A percentile compares a stretch with the other conserved stretches of the same genome.
These are phyloP conservation scores for Epistrophe grossulariae DNA, from an alignment of 2,888 invertebrate genomes.

Conservation along the genomic window DNA sequence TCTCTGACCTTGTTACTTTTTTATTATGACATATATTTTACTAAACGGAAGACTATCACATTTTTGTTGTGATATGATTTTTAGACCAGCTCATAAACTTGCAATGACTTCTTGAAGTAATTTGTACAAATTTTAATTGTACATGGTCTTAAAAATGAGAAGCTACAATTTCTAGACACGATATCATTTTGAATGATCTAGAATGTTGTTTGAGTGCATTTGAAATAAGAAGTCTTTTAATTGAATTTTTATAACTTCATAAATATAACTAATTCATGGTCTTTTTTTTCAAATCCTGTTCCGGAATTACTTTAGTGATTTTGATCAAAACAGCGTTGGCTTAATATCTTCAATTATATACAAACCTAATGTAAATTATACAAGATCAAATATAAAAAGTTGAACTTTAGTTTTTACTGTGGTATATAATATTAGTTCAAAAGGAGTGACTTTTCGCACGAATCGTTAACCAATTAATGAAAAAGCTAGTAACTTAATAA, in stretches of 20 bases:
- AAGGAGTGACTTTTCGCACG: too few species aligned
- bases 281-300: background rate
- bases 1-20: slow-evolving; percentile 39
- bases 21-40: slow-evolving; percentile 11
- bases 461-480: too few species aligned
- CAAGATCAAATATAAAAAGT: too few species aligned
- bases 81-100: background rate
- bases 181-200: background rate
- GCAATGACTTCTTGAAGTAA: background rate
- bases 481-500: too few species aligned
- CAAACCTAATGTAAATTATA: too few species aligned
- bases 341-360: background rate
- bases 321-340: background rate
- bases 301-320: background rate
- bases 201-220: slow-evolving; percentile 5
- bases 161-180: background rate
- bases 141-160: background rate
- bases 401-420: too few species aligned
- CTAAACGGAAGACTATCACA: slow-evolving; percentile 19
- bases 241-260: background rate
- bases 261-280: background rate
- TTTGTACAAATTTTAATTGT: background rate
- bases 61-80: too few species aligned
- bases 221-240: background rate
- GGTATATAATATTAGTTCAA: too few species aligned